A percentile compares a stretch with the other conserved stretches of the same genome.
Evolutionary conservation across 2,888 invertebrate genomes (phyloP).

Genomic region (Rhamnusium bicolor): DNA sequence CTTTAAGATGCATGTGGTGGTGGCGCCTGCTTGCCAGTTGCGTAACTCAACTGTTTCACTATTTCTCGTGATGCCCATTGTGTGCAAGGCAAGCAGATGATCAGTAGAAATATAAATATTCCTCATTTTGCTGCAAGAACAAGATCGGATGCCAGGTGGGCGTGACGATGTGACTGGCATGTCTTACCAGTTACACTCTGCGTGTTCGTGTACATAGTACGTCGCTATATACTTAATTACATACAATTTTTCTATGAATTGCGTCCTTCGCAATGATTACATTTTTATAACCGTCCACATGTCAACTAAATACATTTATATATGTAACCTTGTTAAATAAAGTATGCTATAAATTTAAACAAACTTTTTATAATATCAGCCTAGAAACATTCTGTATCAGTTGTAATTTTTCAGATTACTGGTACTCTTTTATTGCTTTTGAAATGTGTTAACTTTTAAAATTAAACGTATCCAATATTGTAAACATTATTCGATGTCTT

Average conservation of each 20-base stretch:
- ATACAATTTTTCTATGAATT: slow-evolving; percentile 21
- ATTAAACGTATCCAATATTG: no score
- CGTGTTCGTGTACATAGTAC: slow-evolving; percentile 6
- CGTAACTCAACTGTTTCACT: slow-evolving; percentile 10
- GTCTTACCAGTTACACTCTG: neutral
- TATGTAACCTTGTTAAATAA: no score
- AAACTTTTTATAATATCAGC: neutral
- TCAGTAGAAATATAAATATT: neutral
- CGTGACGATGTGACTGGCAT: slow-evolving; percentile 9
- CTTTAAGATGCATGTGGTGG: slow-evolving; percentile 5
- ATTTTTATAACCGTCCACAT: neutral
- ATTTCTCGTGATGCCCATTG: neutral
- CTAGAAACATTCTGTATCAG: neutral
- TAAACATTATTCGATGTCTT: no score
- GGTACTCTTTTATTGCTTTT: no score
- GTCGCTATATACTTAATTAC: slow-evolving; percentile 35
- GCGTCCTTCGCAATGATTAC: slow-evolving; percentile 1
- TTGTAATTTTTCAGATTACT: no score
- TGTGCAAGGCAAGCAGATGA: slow-evolving; percentile 15
- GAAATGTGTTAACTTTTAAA: no score
- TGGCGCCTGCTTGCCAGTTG: slow-evolving; percentile 16
- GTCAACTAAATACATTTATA: neutral
- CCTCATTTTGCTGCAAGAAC: neutral
- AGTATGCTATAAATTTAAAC: neutral
- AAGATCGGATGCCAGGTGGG: slow-evolving; percentile 4